A percentile compares a stretch with the other conserved stretches of the same genome.
Evolutionary conservation across 2,797 vertebrate species (phyloP).

Genomic region (Pseudomugil gertrudae): DNA sequence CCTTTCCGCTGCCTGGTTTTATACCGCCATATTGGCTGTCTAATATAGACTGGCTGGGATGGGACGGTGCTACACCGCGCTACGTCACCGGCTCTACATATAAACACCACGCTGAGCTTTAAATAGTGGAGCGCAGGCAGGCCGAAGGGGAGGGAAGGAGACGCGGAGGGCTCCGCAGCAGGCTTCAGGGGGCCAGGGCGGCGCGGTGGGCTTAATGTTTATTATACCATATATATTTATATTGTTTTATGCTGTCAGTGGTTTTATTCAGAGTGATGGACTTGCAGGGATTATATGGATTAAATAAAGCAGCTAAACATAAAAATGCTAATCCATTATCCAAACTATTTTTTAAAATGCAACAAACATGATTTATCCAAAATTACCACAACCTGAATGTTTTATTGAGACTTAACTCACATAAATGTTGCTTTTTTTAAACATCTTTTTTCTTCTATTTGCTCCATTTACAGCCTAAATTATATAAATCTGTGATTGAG

Average conservation of each 20-base stretch:
- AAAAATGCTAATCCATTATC: neutral
- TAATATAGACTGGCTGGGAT: conserved; percentile 98
- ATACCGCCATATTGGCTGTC: conserved; percentile 97
- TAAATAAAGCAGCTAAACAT: neutral
- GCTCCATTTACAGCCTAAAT: conserved; percentile 86
- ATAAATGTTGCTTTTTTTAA: neutral
- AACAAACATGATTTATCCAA: neutral
- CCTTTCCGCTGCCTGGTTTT: conserved; percentile 91
- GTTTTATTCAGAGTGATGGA: neutral
- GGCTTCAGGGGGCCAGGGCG: conserved; percentile 70
- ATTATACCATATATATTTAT: no score
- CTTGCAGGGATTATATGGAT: neutral
- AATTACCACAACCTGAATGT: neutral
- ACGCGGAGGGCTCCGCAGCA: conserved; percentile 73
- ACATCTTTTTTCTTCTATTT: neutral
- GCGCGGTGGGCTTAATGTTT: no score
- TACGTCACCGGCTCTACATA: conserved; percentile 96
- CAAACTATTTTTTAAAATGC: neutral
- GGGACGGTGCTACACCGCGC: conserved; percentile 95
- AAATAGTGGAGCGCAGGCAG: conserved; percentile 89
- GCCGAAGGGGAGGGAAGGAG: conserved; percentile 57
- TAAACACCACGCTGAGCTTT: conserved; percentile 94
- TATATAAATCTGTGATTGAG: conserved; percentile 96
- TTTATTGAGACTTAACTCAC: neutral
- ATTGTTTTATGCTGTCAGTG: neutral